A percentile compares a stretch with the other conserved stretches of the same genome.
These are phyloP conservation scores for Lucinisca nassula DNA, from an alignment of 2,888 invertebrate genomes.

Conservation along the genomic window DNA sequence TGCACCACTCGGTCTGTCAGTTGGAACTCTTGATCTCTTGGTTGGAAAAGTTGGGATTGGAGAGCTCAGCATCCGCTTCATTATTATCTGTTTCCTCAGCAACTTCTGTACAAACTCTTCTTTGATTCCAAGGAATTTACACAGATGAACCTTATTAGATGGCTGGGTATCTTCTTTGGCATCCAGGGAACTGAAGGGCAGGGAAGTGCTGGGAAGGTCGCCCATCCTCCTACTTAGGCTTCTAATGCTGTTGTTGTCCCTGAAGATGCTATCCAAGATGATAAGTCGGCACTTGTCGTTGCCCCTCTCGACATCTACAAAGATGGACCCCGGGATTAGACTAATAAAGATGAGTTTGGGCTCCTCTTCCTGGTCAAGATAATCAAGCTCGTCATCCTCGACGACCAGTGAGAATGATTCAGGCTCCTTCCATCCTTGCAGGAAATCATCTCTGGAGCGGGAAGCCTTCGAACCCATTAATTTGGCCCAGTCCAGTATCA, in stretches of 20 bases:
- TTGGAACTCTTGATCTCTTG: no score
- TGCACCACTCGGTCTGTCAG: no score
- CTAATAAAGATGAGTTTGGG: background rate
- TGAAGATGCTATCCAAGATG: background rate
- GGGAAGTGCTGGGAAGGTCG: no score
- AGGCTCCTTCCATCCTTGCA: background rate
- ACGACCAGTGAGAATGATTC: background rate
- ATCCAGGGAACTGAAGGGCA: no score
- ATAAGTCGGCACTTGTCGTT: background rate
- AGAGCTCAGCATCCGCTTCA: no score
- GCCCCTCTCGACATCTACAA: background rate
- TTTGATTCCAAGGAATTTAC: no score
- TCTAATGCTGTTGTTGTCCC: background rate
- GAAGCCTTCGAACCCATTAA: background rate
- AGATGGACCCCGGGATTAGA: background rate
- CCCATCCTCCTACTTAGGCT: background rate
- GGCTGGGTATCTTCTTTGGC: no score
- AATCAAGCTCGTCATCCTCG: background rate
- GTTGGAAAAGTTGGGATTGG: no score
- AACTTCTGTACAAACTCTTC: no score
- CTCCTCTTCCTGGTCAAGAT: background rate
- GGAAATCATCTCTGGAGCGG: background rate
- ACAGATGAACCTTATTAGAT: no score
- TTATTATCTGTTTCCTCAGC: no score
- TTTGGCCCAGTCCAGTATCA: background rate